Evolutionary conservation across 2,888 invertebrate genomes (phyloP).

Genomic region (Syrphus vitripennis): DNA sequence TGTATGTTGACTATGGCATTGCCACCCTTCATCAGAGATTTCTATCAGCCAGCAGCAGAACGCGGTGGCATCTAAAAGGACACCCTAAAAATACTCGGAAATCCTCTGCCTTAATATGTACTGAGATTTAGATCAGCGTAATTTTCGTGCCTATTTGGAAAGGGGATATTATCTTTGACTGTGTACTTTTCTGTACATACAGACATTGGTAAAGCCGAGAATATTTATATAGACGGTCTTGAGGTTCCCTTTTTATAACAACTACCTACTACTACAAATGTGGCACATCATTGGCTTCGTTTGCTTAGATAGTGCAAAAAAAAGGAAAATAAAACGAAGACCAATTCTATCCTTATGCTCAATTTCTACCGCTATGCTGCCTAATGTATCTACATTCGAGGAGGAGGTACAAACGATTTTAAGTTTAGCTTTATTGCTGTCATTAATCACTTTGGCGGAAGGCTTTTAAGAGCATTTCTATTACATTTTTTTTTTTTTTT

Average conservation of each 20-base stretch:
- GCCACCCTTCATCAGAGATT: slow-evolving; percentile 40
- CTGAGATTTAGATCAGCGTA: slow-evolving; percentile 58
- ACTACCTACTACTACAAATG: slow-evolving; percentile 16
- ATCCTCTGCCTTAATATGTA: slow-evolving; percentile 57
- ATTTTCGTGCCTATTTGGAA: slow-evolving; percentile 36
- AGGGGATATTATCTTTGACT: slow-evolving; percentile 20
- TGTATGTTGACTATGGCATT: background rate
- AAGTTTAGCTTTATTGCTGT: slow-evolving; percentile 69
- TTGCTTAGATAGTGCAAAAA: slow-evolving; percentile 43
- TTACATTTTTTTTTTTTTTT: slow-evolving; percentile 10
- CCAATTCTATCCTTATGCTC: slow-evolving; percentile 37
- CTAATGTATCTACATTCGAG: slow-evolving; percentile 5
- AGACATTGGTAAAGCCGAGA: slow-evolving; percentile 31
- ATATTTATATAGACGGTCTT: slow-evolving; percentile 33
- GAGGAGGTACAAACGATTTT: slow-evolving; percentile 47
- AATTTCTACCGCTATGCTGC: slow-evolving; percentile 36
- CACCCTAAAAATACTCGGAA: slow-evolving; percentile 36
- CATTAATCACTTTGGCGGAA: slow-evolving; percentile 71
- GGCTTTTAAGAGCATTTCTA: slow-evolving; percentile 63
- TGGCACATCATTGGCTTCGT: slow-evolving; percentile 55
- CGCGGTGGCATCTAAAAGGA: slow-evolving; percentile 24
- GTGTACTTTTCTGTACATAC: slow-evolving; percentile 3
- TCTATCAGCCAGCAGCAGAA: slow-evolving; percentile 20
- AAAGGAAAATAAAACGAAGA: background rate
- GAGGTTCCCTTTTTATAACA: slow-evolving; percentile 5